These are phyloP conservation scores for Clarias platycephalus DNA, from an alignment of 2,797 vertebrate species.

Conservation along the genomic window DNA sequence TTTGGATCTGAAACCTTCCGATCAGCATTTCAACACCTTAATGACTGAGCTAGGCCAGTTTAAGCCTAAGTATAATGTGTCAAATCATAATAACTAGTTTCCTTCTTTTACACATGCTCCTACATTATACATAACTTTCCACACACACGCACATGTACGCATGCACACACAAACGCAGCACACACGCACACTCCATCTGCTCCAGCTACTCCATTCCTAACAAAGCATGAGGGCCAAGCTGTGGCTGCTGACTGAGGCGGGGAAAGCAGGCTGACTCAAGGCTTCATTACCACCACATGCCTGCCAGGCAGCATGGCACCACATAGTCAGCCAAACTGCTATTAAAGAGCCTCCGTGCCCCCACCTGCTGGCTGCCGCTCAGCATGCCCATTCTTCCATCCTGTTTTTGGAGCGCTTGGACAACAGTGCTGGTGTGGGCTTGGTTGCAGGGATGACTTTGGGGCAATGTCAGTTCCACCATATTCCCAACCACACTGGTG, in stretches of 20 bases:
- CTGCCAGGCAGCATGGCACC: slow-evolving; percentile 58
- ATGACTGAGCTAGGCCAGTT: no score
- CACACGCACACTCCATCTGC: slow-evolving; percentile 58
- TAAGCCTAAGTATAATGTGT: background rate
- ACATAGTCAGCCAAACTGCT: slow-evolving; percentile 53
- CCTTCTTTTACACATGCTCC: background rate
- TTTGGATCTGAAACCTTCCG: no score
- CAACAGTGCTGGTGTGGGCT: background rate
- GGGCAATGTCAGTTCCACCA: slow-evolving; percentile 8
- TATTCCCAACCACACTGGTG: slow-evolving; percentile 4
- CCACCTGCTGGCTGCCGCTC: slow-evolving; percentile 38
- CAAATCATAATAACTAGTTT: slow-evolving; percentile 7
- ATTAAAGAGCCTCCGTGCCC: slow-evolving; percentile 53
- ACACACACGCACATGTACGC: background rate
- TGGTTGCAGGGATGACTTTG: slow-evolving; percentile 29
- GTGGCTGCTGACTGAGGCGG: slow-evolving; percentile 53
- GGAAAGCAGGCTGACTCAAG: slow-evolving; percentile 59
- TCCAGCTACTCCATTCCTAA: slow-evolving; percentile 42
- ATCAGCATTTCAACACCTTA: no score
- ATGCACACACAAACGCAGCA: slow-evolving; percentile 20
- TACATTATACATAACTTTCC: slow-evolving; percentile 15
- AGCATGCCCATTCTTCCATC: slow-evolving; percentile 29
- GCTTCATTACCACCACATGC: slow-evolving; percentile 63
- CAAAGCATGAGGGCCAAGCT: slow-evolving; percentile 33
- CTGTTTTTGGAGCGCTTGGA: slow-evolving; percentile 37